phyloP scores from a whole-genome alignment of 2,113 vertebrate genomes.

The Greenwoodochromis staneri region DNA sequence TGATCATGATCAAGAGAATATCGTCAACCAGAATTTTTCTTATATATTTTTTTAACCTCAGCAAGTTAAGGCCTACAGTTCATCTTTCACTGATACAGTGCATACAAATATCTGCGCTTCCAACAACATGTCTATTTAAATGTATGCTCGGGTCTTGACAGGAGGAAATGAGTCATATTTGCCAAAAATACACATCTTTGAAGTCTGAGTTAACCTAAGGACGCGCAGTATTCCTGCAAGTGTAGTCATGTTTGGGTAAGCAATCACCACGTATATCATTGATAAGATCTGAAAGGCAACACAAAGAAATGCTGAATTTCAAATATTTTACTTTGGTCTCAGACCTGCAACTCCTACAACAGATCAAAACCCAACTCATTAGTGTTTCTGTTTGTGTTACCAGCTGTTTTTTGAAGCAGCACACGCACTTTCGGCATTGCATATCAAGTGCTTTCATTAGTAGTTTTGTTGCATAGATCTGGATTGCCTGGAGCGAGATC shows the following conservation, averaged over 20 bases:
- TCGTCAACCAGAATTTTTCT: not conserved
- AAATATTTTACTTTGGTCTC: conserved; percentile 19
- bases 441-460: conserved; percentile 22
- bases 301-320: conserved; percentile 24
- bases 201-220: conserved; percentile 27
- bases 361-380: conserved; percentile 45
- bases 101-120: not conserved
- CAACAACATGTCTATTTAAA: not conserved
- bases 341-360: not conserved
- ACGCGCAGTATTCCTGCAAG: not conserved
- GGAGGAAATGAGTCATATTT: conserved; percentile 40
- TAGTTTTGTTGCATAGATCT: not conserved
- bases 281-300: conserved; percentile 28
- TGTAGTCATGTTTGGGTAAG: not conserved
- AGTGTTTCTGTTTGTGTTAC: conserved; percentile 32
- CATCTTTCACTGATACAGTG: not conserved
- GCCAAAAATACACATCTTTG: conserved; percentile 43
- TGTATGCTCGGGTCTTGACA: not conserved
- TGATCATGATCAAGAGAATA: not conserved
- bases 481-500: not conserved
- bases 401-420: not conserved
- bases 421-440: not conserved
- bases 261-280: not conserved
- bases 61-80: not conserved
- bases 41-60: not conserved